A percentile compares a stretch with the other conserved stretches of the same genome.
Conservation (phyloP, 1,140 invertebrate species). For the Pachyrhynchus sulphureomaculatus region DNA sequence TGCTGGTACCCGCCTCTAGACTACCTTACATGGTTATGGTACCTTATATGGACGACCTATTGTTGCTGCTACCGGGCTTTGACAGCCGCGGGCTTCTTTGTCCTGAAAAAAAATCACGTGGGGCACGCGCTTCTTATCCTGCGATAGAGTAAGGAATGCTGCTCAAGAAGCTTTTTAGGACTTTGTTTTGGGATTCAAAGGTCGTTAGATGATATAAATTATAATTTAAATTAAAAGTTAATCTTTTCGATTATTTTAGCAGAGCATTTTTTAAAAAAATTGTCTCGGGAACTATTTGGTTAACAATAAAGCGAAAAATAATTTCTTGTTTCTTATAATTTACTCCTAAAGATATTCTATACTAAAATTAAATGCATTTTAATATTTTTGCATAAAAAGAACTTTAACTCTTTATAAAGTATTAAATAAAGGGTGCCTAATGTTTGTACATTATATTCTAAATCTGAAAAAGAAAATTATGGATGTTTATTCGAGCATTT, state of each 20-base stretch:
- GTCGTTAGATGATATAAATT: constrained; percentile 14
- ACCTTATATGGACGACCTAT: constrained; percentile 47
- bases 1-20: constrained; percentile 41
- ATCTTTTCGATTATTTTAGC: neutral
- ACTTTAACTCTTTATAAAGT: too few relatives aligned
- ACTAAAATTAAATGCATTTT: too few relatives aligned
- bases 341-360: too few relatives aligned
- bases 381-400: too few relatives aligned
- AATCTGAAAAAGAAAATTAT: too few relatives aligned
- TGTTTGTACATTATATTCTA: too few relatives aligned
- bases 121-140: constrained; percentile 47
- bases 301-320: too few relatives aligned
- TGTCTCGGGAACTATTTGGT: too few relatives aligned
- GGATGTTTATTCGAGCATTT: too few relatives aligned
- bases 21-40: constrained; percentile 46
- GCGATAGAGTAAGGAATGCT: constrained; percentile 12
- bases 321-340: too few relatives aligned
- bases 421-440: too few relatives aligned
- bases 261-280: too few relatives aligned
- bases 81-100: constrained; percentile 24
- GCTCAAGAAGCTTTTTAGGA: constrained; percentile 4
- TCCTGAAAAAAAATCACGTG: constrained; percentile 34
- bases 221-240: constrained; percentile 1
- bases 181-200: constrained; percentile 7
- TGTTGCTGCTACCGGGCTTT: constrained; percentile 47